Evolutionary conservation across 2,888 invertebrate genomes (phyloP).

Genomic region (Netelia virgata): DNA sequence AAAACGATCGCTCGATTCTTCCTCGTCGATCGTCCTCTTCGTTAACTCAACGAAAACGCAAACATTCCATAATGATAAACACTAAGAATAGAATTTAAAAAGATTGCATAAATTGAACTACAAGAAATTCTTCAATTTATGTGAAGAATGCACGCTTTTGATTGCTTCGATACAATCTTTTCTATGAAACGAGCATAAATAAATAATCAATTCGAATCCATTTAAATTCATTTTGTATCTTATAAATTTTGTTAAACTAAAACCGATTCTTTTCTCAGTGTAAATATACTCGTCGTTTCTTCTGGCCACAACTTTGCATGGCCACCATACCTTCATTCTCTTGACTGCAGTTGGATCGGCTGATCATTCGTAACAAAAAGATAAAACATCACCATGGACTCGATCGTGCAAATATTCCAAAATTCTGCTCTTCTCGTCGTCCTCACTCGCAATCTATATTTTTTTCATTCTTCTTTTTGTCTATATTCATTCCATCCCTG

Average conservation of each 20-base stretch:
- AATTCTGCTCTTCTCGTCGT: conserved; percentile 46
- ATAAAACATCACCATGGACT: background rate
- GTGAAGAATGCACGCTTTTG: background rate
- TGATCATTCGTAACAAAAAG: conserved; percentile 28
- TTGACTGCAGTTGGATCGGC: conserved; percentile 28
- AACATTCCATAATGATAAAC: conserved; percentile 2
- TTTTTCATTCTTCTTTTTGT: conserved; percentile 2
- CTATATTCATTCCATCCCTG: background rate
- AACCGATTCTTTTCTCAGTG: conserved; percentile 14
- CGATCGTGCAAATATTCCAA: conserved; percentile 6
- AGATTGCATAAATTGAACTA: background rate
- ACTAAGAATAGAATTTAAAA: conserved; percentile 6
- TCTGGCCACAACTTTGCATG: background rate
- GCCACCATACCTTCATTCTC: conserved; percentile 19
- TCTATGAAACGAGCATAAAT: background rate
- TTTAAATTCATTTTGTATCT: background rate
- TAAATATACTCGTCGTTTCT: conserved; percentile 2
- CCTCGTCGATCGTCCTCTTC: conserved; percentile 15
- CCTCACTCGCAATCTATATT: conserved; percentile 11
- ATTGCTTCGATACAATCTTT: background rate
- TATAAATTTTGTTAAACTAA: background rate
- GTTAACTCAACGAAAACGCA: background rate
- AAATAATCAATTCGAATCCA: background rate
- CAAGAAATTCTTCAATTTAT: background rate
- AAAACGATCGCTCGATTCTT: conserved; percentile 10